These are phyloP conservation scores for Triops cancriformis DNA, from an alignment of 1,140 invertebrate genomes.

Conservation along the genomic window DNA sequence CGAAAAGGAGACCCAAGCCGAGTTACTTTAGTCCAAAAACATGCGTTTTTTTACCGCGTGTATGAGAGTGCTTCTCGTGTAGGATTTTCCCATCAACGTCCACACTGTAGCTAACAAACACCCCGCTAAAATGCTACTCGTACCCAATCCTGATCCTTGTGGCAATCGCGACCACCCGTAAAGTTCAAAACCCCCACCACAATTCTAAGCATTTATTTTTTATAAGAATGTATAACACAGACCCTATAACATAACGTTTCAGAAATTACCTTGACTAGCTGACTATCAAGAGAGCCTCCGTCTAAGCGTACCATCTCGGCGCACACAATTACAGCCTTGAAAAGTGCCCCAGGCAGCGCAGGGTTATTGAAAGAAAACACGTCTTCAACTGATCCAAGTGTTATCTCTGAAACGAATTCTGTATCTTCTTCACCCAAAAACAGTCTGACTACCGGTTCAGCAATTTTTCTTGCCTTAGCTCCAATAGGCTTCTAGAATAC, in stretches of 20 bases:
- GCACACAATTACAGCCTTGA: conserved; percentile 45
- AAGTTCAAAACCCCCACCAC: conserved; percentile 44
- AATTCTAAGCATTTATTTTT: conserved; percentile 31
- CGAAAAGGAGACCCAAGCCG: background rate
- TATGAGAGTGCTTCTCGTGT: conserved; percentile 32
- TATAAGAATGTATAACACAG: background rate
- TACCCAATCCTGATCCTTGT: conserved; percentile 47
- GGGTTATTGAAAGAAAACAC: conserved; percentile 45
- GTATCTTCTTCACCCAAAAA: conserved; percentile 34
- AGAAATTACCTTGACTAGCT: conserved; percentile 35
- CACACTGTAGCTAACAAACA: conserved; percentile 42
- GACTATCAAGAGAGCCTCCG: conserved; percentile 36
- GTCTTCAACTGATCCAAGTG: conserved; percentile 38
- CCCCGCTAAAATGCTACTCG: conserved; percentile 47
- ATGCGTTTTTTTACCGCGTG: conserved; percentile 21
- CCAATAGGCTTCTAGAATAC: conserved; percentile 44
- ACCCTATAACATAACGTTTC: background rate
- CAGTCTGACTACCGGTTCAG: conserved; percentile 28
- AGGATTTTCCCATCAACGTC: conserved; percentile 39
- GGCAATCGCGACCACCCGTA: conserved; percentile 46
- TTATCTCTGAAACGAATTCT: conserved; percentile 29
- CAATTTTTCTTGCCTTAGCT: conserved; percentile 40
- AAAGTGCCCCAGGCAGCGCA: conserved; percentile 42
- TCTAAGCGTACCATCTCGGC: conserved; percentile 39
- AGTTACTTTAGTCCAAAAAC: background rate